Conservation (phyloP, 1,140 invertebrate genomes). For the Melanaphis sacchari region DNA sequence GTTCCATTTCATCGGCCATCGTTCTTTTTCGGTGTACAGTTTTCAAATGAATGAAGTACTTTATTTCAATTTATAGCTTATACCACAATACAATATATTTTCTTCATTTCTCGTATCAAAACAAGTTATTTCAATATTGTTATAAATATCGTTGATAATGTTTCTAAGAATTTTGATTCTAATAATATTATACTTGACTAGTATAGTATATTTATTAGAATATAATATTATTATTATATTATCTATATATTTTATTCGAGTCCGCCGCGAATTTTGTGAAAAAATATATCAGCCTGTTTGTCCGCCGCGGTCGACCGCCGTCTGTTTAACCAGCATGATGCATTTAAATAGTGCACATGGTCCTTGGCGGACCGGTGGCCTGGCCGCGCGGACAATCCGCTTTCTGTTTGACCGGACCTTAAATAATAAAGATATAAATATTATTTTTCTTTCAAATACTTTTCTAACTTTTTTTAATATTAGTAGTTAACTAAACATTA, state of each 20-base stretch:
- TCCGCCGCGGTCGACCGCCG: neutral
- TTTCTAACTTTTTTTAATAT: no score
- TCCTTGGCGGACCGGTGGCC: neutral
- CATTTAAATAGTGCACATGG: neutral
- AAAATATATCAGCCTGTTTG: neutral
- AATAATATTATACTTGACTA: no score
- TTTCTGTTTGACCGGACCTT: slow-evolving; percentile 9
- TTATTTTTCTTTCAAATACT: neutral
- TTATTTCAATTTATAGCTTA: neutral
- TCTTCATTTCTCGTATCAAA: neutral
- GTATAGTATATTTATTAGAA: neutral
- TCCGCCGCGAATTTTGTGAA: slow-evolving; percentile 23
- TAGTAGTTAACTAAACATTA: neutral
- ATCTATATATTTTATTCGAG: slow-evolving; percentile 4
- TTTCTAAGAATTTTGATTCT: no score
- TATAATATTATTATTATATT: slow-evolving; percentile 11
- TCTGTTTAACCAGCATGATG: slow-evolving; percentile 20
- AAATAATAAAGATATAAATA: neutral
- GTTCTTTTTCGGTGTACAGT: neutral
- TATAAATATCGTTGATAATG: neutral
- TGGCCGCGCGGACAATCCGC: neutral
- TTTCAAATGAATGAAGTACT: neutral
- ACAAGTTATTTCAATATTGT: slow-evolving; percentile 1
- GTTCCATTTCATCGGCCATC: neutral
- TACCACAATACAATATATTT: neutral